Percentiles rank a stretch among this genome's conserved stretches.
These are phyloP conservation scores for Chamaea fasciata DNA, from an alignment of 2,113 vertebrate species.

Conservation along the genomic window DNA sequence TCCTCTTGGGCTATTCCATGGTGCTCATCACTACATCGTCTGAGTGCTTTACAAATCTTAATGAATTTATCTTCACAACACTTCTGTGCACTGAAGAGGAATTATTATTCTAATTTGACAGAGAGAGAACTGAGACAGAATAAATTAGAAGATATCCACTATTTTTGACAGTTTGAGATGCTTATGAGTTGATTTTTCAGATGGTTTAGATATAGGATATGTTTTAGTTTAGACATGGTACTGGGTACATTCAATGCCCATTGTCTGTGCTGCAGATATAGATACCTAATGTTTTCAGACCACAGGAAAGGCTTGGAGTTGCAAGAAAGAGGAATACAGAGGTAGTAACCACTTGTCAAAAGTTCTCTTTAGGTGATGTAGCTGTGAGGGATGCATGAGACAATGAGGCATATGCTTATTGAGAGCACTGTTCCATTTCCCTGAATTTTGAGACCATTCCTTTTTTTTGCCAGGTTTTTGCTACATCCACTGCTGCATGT, in stretches of 20 bases:
- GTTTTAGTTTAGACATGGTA: background rate
- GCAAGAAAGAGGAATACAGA: background rate
- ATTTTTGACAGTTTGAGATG: background rate
- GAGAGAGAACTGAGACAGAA: background rate
- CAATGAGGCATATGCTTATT: background rate
- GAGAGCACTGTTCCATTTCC: background rate
- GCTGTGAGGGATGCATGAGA: background rate
- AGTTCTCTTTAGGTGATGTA: background rate
- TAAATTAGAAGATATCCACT: conserved; percentile 3
- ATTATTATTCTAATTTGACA: conserved; percentile 19
- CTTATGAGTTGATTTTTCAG: background rate
- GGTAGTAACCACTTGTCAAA: background rate
- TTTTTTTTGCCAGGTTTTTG: background rate
- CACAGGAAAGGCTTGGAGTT: background rate
- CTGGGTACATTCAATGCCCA: background rate
- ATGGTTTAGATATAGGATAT: background rate
- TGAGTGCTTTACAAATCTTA: background rate
- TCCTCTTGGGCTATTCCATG: background rate
- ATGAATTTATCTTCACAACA: conserved; percentile 11
- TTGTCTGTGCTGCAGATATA: background rate
- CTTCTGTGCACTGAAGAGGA: background rate
- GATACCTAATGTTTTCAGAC: background rate
- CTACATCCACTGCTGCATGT: background rate
- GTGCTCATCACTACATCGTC: background rate
- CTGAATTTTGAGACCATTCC: background rate